Conservation (phyloP, 2,797 vertebrate species). For the Menidia menidia region DNA sequence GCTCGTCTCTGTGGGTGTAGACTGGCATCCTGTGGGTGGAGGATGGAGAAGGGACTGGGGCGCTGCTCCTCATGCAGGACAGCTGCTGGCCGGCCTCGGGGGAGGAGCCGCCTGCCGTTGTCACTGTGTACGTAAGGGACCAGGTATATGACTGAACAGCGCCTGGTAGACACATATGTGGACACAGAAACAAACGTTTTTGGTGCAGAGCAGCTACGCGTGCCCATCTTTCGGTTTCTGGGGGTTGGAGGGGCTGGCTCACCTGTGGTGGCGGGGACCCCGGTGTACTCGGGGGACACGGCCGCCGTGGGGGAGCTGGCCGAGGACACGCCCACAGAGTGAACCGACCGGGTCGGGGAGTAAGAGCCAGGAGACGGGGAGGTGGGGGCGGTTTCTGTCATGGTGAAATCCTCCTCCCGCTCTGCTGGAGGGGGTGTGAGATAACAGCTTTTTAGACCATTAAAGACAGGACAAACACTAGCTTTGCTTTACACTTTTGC, state of each 20-base stretch:
- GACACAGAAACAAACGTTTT: slow-evolving; percentile 75
- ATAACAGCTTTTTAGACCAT: background rate
- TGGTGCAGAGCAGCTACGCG: slow-evolving; percentile 59
- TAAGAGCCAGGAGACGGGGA: slow-evolving; percentile 89
- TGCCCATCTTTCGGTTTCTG: slow-evolving; percentile 5
- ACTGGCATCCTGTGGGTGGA: slow-evolving; percentile 93
- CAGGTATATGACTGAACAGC: slow-evolving; percentile 99
- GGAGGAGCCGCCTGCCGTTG: slow-evolving; percentile 91
- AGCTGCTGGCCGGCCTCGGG: slow-evolving; percentile 91
- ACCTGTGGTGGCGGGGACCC: slow-evolving; percentile 88
- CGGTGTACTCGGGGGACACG: slow-evolving; percentile 91
- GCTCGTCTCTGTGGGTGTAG: slow-evolving; percentile 95
- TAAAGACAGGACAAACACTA: background rate
- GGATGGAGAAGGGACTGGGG: slow-evolving; percentile 87
- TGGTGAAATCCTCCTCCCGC: slow-evolving; percentile 86
- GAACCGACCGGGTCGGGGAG: slow-evolving; percentile 92
- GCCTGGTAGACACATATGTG: slow-evolving; percentile 87
- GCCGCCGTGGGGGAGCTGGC: slow-evolving; percentile 88
- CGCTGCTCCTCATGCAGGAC: slow-evolving; percentile 92
- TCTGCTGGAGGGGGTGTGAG: slow-evolving; percentile 78
- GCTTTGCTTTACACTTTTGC: background rate
- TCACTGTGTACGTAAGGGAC: slow-evolving; percentile 99
- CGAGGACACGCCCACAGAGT: slow-evolving; percentile 87
- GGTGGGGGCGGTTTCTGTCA: slow-evolving; percentile 87
- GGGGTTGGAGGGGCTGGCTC: slow-evolving; percentile 36